phyloP scores from a whole-genome alignment of 2,797 vertebrate genomes.

The Uromys caudimaculatus region DNA sequence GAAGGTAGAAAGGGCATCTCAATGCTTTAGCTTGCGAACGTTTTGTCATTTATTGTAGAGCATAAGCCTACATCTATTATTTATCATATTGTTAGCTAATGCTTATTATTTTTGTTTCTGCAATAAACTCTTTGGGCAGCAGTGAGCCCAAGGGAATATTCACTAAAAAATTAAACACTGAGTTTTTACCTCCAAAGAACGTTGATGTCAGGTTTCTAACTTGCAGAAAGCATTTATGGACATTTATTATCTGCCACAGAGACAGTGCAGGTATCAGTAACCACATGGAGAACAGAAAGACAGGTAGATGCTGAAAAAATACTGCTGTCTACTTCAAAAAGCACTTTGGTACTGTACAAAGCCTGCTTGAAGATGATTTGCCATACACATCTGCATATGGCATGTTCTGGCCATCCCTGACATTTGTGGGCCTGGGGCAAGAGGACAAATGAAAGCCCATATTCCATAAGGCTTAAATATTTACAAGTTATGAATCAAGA shows the following conservation, averaged over 20 bases:
- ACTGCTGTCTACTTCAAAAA: slow-evolving; percentile 30
- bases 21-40: neutral
- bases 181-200: slow-evolving; percentile 13
- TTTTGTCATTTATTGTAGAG: slow-evolving; percentile 17
- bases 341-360: neutral
- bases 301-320: slow-evolving; percentile 29
- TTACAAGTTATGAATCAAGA: slow-evolving; percentile 79
- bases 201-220: slow-evolving; percentile 17
- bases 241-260: slow-evolving; percentile 36
- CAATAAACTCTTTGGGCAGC: slow-evolving; percentile 52
- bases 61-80: slow-evolving; percentile 23
- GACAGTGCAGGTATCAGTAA: slow-evolving; percentile 44
- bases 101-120: slow-evolving; percentile 44
- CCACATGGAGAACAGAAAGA: slow-evolving; percentile 54
- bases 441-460: slow-evolving; percentile 65
- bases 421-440: slow-evolving; percentile 50
- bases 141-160: slow-evolving; percentile 42
- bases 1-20: neutral
- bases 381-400: slow-evolving; percentile 14
- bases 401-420: slow-evolving; percentile 45
- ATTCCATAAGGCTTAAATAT: slow-evolving; percentile 81
- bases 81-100: slow-evolving; percentile 59
- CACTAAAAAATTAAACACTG: slow-evolving; percentile 47
- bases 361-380: slow-evolving; percentile 59
- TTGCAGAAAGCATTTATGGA: slow-evolving; percentile 30